Conservation (phyloP, 2,113 vertebrate genomes). For the Hemibagrus wyckioides region DNA sequence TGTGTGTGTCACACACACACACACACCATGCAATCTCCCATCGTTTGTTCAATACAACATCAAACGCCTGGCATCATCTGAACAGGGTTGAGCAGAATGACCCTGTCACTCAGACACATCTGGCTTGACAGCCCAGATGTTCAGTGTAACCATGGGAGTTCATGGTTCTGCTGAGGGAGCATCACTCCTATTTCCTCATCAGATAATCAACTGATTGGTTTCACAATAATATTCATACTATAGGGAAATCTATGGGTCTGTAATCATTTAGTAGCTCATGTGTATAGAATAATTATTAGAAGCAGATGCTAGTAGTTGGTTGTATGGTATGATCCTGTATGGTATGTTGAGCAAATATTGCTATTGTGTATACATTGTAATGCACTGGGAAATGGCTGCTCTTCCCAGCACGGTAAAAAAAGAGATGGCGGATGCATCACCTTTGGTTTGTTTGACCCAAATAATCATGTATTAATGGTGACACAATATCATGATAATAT, state of each 20-base stretch:
- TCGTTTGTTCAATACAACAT: conserved; percentile 21
- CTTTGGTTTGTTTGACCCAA: neutral
- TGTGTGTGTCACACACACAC: conserved; percentile 21
- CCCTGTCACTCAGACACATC: conserved; percentile 61
- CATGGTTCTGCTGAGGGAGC: conserved; percentile 17
- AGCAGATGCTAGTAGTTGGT: neutral
- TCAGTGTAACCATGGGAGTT: conserved; percentile 41
- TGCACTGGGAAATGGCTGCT: neutral
- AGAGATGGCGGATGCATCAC: neutral
- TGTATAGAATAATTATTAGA: neutral
- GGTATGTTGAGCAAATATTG: neutral
- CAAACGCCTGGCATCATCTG: conserved; percentile 33
- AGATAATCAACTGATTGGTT: conserved; percentile 57
- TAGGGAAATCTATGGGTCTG: neutral
- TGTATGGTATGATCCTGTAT: neutral
- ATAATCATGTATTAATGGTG: neutral
- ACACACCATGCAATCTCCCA: conserved; percentile 12
- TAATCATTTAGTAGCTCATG: neutral
- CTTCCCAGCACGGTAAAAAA: neutral
- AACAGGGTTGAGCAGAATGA: conserved; percentile 29
- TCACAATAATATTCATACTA: conserved; percentile 56
- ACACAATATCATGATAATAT: neutral
- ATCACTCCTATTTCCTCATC: conserved; percentile 19
- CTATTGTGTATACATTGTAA: neutral
- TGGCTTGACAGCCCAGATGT: conserved; percentile 55